A percentile compares a stretch with the other conserved stretches of the same genome.
These are phyloP conservation scores for Drosophila kikkawai DNA, from an alignment of 1,140 invertebrate genomes.

Conservation along the genomic window DNA sequence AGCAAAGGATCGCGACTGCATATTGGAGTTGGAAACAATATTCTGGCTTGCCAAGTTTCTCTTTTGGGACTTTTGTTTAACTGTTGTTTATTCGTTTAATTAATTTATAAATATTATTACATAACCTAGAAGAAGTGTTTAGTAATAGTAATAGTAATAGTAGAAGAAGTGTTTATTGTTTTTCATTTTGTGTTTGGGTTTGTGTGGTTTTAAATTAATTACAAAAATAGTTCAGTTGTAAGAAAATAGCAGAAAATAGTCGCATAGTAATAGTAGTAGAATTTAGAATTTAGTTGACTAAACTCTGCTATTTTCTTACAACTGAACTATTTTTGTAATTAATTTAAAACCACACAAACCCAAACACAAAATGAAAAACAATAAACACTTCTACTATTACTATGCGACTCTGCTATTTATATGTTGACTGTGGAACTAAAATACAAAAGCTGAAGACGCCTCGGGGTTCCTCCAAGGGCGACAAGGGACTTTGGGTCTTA, in stretches of 20 bases:
- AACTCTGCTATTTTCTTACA: no score
- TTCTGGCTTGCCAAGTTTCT: slow-evolving; percentile 37
- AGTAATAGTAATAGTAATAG: no score
- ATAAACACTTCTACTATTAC: no score
- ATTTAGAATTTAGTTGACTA: no score
- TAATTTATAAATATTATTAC: slow-evolving; percentile 84
- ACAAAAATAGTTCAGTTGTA: slow-evolving; percentile 81
- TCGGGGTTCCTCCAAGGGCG: slow-evolving; percentile 12
- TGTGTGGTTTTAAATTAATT: slow-evolving; percentile 72
- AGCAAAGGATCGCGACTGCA: slow-evolving; percentile 36
- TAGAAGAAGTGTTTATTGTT: slow-evolving; percentile 70
- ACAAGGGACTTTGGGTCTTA: slow-evolving; percentile 22
- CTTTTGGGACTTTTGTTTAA: slow-evolving; percentile 66
- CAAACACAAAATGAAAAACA: no score
- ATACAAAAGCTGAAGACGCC: slow-evolving; percentile 42
- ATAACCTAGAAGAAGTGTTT: slow-evolving; percentile 78
- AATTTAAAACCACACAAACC: no score
- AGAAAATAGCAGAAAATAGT: slow-evolving; percentile 65
- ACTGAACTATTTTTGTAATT: no score
- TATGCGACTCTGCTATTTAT: no score
- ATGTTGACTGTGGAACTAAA: slow-evolving; percentile 43
- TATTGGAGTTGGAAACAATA: slow-evolving; percentile 44
- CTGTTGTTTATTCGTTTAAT: slow-evolving; percentile 76
- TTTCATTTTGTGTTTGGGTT: slow-evolving; percentile 43
- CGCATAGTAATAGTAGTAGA: slow-evolving; percentile 59